Percentiles rank a stretch among this genome's conserved stretches.
phyloP scores from a whole-genome alignment of 1,140 invertebrate species.

The Drepana arcuata region DNA sequence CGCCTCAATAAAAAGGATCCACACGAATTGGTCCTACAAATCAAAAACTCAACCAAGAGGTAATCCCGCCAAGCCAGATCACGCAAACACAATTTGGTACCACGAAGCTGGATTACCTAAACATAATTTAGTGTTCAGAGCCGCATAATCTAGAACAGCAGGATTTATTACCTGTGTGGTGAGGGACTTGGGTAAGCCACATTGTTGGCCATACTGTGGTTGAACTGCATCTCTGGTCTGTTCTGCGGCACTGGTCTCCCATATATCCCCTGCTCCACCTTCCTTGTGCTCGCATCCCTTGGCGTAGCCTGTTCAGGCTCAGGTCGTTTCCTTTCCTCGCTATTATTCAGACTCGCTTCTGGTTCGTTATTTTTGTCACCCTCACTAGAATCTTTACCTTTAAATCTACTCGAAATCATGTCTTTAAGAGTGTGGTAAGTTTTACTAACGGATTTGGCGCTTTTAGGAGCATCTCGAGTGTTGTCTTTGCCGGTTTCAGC shows the following conservation, averaged over 20 bases:
- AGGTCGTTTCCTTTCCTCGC: conserved; percentile 74
- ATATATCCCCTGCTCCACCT: conserved; percentile 72
- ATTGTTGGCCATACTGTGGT: conserved; percentile 46
- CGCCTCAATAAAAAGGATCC: too few relatives aligned
- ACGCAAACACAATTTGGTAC: too few relatives aligned
- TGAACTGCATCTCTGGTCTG: conserved; percentile 64
- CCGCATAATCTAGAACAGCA: too few relatives aligned
- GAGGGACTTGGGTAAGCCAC: conserved; percentile 58
- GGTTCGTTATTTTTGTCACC: conserved; percentile 70
- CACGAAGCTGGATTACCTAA: too few relatives aligned
- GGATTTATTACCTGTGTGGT: conserved; percentile 47
- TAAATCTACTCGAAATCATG: conserved; percentile 87
- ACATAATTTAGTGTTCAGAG: too few relatives aligned
- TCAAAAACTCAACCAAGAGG: too few relatives aligned
- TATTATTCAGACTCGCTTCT: conserved; percentile 76
- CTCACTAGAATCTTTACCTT: conserved; percentile 74
- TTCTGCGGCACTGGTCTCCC: conserved; percentile 72
- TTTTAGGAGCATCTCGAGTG: conserved; percentile 73
- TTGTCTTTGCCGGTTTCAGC: conserved; percentile 70
- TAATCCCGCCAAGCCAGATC: too few relatives aligned
- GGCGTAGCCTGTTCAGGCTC: conserved; percentile 58
- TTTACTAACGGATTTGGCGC: conserved; percentile 78
- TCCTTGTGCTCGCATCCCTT: conserved; percentile 43
- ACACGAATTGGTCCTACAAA: too few relatives aligned
- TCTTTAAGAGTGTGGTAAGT: conserved; percentile 89